Base-by-base conservation (phyloP, 2,888 invertebrate species). In the Drosophila austrosaltans region DNA sequence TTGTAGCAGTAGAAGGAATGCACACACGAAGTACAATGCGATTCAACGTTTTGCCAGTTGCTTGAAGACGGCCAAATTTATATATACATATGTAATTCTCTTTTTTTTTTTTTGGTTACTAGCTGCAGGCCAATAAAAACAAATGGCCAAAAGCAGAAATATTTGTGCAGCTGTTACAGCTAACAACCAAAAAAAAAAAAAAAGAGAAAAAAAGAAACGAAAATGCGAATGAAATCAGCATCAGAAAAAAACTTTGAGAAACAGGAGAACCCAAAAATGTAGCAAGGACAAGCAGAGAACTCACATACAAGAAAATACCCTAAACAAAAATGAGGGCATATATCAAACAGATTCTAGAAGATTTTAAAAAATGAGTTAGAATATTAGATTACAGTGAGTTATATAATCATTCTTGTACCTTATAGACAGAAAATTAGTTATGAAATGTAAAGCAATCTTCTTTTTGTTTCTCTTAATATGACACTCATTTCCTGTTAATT, bases 121-220 rank as follows among this genome's bases (percentile, higher is more conserved):
- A 53, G 48, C 54, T 63, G 36, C 54, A 63, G 32, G 69, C 69
- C 74, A 64, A 69, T 74, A 69, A 75, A 73, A 68, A 63, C 68
- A 75, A 74, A 64, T 74, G 65, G 74, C 70, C 44, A 70, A 60
- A 54, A 59, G 61, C 44, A 25, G 48, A 75, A 74, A 65, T 74
- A 74, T 74, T 75, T 74, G 64, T 74, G 74, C 75, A 75, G 74
- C 74, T 74, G 74, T 75, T 69, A 57, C 44, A n/a, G 63, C 6
- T 12, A 53, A 40, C 22, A 36, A 36, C 10, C 5, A 7, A 22
- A 42, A 12, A 54, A 40, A 53, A 66, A 22, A 53, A 60, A 32
- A 22, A 16, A 53, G 53, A 32, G 54, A 4, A 75, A 59, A 4
- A 75, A 73, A 56, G 69, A 74, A 48, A 32, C 32, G 48, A 10